phyloP scores from a whole-genome alignment of 2,888 invertebrate genomes.

The Temnothorax ravouxi region DNA sequence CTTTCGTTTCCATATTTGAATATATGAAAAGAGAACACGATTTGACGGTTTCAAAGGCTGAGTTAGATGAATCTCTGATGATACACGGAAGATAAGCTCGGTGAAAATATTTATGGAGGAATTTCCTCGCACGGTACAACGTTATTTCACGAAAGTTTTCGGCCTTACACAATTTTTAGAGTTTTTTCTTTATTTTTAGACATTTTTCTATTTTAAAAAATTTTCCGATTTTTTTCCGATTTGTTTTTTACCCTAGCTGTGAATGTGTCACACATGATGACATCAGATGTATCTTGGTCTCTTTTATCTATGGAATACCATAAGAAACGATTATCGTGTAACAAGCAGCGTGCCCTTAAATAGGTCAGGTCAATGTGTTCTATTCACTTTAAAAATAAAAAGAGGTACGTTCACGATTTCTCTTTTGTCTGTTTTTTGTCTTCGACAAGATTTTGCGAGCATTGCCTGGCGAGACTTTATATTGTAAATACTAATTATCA shows the following conservation, averaged over 20 bases:
- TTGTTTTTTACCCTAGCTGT: background rate
- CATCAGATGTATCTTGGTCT: background rate
- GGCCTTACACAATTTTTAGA: background rate
- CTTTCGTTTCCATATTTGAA: background rate
- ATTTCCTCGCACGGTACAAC: no score
- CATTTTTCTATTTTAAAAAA: background rate
- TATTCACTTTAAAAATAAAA: background rate
- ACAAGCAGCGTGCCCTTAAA: background rate
- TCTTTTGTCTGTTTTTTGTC: background rate
- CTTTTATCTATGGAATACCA: background rate
- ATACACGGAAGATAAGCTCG: background rate
- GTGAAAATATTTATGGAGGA: background rate
- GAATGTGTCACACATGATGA: background rate
- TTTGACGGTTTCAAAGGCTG: background rate
- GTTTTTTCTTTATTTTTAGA: background rate
- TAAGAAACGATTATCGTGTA: background rate
- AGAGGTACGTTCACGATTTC: background rate
- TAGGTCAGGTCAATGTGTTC: background rate
- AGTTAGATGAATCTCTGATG: background rate
- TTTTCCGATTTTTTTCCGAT: background rate
- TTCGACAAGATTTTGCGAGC: background rate
- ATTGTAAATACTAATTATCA: constrained; percentile 20
- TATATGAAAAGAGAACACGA: background rate
- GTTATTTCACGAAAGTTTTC: background rate
- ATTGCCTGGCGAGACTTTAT: background rate